Evolutionary conservation across 2,113 vertebrate species (phyloP).

Genomic region (Colossoma macropomum): DNA sequence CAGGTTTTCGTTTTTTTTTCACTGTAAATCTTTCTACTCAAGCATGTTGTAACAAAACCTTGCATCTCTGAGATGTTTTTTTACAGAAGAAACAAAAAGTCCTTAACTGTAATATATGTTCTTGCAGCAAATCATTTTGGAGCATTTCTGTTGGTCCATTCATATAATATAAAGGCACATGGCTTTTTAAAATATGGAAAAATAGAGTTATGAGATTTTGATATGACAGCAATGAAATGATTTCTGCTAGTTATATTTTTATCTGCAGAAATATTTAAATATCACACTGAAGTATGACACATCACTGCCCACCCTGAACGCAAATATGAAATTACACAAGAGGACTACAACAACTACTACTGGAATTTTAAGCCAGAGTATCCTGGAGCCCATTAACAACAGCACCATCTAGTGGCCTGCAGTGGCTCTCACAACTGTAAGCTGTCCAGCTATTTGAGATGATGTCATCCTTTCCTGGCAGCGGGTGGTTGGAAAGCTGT

Average conservation of each 20-base stretch:
- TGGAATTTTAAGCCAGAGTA: neutral
- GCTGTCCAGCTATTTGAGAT: neutral
- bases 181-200: neutral
- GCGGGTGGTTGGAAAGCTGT: slow-evolving; percentile 13
- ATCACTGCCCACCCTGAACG: neutral
- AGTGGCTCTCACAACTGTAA: slow-evolving; percentile 9
- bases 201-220: neutral
- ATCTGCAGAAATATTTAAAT: neutral
- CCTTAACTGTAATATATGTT: too few relatives aligned
- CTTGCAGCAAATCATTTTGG: too few relatives aligned
- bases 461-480: slow-evolving; percentile 51
- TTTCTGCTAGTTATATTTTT: neutral
- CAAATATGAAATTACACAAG: slow-evolving; percentile 1
- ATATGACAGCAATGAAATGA: neutral
- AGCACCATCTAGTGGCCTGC: slow-evolving; percentile 64
- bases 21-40: neutral
- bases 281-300: neutral
- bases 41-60: neutral
- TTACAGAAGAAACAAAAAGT: neutral
- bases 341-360: slow-evolving; percentile 5
- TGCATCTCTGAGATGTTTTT: neutral
- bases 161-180: too few relatives aligned
- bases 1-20: neutral
- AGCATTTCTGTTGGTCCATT: too few relatives aligned
- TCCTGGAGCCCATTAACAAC: slow-evolving; percentile 25